These are phyloP conservation scores for Drosophila bunnanda DNA, from an alignment of 2,888 invertebrate species.

Conservation along the genomic window DNA sequence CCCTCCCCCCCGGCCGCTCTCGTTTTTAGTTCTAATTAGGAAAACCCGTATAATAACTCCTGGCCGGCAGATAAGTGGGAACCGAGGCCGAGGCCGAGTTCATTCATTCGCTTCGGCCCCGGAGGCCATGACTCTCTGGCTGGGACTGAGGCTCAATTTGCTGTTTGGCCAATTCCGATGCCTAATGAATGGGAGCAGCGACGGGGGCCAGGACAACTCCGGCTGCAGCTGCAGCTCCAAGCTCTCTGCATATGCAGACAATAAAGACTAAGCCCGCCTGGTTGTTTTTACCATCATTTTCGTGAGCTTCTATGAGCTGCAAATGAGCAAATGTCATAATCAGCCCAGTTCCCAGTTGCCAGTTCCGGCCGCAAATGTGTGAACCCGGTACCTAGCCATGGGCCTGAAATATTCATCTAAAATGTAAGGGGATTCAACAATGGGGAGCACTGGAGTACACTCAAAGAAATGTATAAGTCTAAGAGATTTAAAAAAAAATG, in stretches of 20 bases:
- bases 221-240: background rate
- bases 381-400: background rate
- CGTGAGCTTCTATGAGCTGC: slow-evolving; percentile 9
- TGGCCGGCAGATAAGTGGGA: slow-evolving; percentile 28
- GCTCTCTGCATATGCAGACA: slow-evolving; percentile 23
- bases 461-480: no score
- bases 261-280: background rate
- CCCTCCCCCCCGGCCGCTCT: slow-evolving; percentile 10
- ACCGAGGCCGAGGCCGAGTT: slow-evolving; percentile 11
- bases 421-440: background rate
- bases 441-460: background rate
- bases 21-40: slow-evolving; percentile 60
- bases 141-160: slow-evolving; percentile 41
- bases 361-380: slow-evolving; percentile 12
- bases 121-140: slow-evolving; percentile 11
- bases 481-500: background rate
- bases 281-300: slow-evolving; percentile 17
- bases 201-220: background rate
- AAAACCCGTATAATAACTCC: slow-evolving; percentile 63
- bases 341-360: slow-evolving; percentile 8
- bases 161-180: slow-evolving; percentile 49
- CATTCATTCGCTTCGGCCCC: slow-evolving; percentile 35
- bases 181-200: slow-evolving; percentile 44
- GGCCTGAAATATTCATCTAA: slow-evolving; percentile 9
- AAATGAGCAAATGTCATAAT: slow-evolving; percentile 43